These are phyloP conservation scores for Stenurella melanura DNA, from an alignment of 2,888 invertebrate species.

Conservation along the genomic window DNA sequence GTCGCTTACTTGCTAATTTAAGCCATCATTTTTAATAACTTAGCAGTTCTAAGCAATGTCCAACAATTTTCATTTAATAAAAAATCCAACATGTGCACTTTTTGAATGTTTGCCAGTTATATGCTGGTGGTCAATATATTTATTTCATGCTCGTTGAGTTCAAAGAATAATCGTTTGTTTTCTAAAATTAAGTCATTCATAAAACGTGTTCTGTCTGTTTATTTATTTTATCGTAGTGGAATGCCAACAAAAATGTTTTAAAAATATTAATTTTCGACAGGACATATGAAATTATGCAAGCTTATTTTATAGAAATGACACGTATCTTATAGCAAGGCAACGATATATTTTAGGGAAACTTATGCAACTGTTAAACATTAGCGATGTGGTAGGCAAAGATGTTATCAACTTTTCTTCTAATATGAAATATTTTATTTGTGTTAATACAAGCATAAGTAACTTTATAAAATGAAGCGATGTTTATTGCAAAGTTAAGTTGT, in stretches of 20 bases:
- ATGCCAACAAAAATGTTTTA: constrained; percentile 10
- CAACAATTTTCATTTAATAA: neutral
- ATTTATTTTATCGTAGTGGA: constrained; percentile 4
- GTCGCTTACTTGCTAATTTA: neutral
- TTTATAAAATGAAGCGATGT: too few relatives aligned
- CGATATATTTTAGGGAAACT: neutral
- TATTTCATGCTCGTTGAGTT: neutral
- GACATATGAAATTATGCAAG: neutral
- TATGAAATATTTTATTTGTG: too few relatives aligned
- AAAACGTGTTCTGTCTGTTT: constrained; percentile 3
- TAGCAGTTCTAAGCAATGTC: neutral
- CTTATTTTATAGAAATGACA: constrained; percentile 4
- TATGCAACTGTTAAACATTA: neutral
- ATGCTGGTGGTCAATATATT: constrained; percentile 14
- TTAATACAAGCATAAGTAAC: too few relatives aligned
- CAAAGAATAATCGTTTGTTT: constrained; percentile 29
- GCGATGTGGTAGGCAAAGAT: neutral
- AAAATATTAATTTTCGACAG: neutral
- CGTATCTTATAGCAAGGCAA: neutral
- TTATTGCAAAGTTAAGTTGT: too few relatives aligned
- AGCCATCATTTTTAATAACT: neutral
- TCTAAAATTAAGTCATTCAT: constrained; percentile 19
- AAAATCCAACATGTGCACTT: constrained; percentile 14
- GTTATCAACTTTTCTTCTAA: neutral
- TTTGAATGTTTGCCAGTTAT: constrained; percentile 15